A percentile compares a stretch with the other conserved stretches of the same genome.
These are phyloP conservation scores for Ephestia elutella DNA, from an alignment of 1,140 invertebrate genomes.

Conservation along the genomic window DNA sequence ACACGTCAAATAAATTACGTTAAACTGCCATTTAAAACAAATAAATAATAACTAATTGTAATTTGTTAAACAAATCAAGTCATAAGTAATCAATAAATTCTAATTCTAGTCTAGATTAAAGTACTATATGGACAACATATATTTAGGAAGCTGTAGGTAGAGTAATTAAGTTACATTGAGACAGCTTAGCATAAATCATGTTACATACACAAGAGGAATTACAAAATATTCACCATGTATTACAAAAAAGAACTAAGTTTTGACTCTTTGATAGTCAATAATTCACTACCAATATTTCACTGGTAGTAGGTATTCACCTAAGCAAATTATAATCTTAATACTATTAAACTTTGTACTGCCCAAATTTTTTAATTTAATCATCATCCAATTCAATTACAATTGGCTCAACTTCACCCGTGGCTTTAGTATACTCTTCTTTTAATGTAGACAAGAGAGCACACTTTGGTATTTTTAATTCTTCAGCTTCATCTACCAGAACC, in stretches of 20 bases:
- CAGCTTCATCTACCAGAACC: slow-evolving; percentile 62
- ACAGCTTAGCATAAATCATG: too few relatives aligned
- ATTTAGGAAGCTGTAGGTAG: too few relatives aligned
- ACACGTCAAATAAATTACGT: background rate
- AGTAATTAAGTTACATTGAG: too few relatives aligned
- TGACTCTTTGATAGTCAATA: too few relatives aligned
- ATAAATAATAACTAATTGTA: background rate
- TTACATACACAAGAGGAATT: background rate
- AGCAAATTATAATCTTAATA: background rate
- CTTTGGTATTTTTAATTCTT: slow-evolving; percentile 72
- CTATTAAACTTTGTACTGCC: background rate
- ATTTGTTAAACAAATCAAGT: background rate
- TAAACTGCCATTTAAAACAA: background rate
- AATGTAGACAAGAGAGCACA: slow-evolving; percentile 60
- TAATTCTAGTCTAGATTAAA: background rate
- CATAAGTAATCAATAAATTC: background rate
- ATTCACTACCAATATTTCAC: background rate
- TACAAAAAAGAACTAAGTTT: too few relatives aligned
- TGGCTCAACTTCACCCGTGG: slow-evolving; percentile 55
- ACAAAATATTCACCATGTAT: background rate
- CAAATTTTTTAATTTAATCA: slow-evolving; percentile 36
- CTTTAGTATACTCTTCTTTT: slow-evolving; percentile 60
- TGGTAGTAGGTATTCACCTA: background rate
- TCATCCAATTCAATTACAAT: slow-evolving; percentile 71
- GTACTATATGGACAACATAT: too few relatives aligned